These are phyloP conservation scores for Protobothrops flavoviridis DNA, from an alignment of 2,113 vertebrate species.

Conservation along the genomic window DNA sequence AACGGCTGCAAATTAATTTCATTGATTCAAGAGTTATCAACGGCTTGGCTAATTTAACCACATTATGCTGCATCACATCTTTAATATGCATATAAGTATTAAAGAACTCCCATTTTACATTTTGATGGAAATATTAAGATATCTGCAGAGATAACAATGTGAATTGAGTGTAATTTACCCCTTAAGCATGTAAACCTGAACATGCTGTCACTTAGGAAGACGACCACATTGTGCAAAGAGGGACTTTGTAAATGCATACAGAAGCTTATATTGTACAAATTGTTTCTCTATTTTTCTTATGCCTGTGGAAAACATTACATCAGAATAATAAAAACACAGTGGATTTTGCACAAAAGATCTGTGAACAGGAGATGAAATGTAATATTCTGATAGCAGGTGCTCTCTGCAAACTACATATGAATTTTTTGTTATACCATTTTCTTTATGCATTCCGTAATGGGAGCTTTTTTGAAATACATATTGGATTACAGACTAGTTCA, in stretches of 20 bases:
- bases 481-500: not conserved
- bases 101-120: not conserved
- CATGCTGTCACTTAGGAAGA: not conserved
- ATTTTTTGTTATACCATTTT: not conserved
- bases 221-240: not conserved
- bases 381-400: not conserved
- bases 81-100: not conserved
- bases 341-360: not conserved
- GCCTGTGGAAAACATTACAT: not conserved
- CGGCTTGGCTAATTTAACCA: not conserved
- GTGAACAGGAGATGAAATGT: not conserved
- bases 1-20: not conserved
- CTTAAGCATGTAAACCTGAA: not conserved
- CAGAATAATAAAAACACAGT: not conserved
- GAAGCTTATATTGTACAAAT: not conserved
- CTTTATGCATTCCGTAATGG: not conserved
- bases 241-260: not conserved
- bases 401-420: not conserved
- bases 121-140: not conserved
- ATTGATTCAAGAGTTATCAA: not conserved
- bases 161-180: not conserved
- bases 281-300: not conserved
- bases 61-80: not conserved
- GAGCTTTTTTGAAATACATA: not conserved
- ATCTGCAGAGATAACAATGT: not conserved